Evolutionary conservation across 37 sponge, comb jelly and placozoan species (phyloP).

Genomic region (Eunapius fragilis): DNA sequence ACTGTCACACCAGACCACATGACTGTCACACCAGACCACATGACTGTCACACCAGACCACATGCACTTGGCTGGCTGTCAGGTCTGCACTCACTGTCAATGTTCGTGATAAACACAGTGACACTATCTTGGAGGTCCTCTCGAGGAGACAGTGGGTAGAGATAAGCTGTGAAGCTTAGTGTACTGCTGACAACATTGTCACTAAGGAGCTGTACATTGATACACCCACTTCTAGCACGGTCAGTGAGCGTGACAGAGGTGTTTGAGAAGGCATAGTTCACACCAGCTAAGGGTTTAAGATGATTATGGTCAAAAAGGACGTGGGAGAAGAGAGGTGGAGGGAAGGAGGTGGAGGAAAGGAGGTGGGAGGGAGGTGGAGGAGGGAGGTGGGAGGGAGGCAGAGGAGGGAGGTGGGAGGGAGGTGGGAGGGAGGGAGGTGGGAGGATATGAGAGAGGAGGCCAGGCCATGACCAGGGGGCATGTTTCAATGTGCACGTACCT

Average conservation of each 20-base stretch:
- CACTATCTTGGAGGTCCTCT: not conserved
- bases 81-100: conserved; percentile 2
- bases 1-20: too few relatives aligned
- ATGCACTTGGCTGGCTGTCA: too few relatives aligned
- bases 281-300: not conserved
- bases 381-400: not conserved
- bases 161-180: not conserved
- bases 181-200: not conserved
- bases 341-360: not conserved
- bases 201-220: too few relatives aligned
- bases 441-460: not conserved
- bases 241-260: not conserved
- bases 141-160: not conserved
- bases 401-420: too few relatives aligned
- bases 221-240: not conserved
- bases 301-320: too few relatives aligned
- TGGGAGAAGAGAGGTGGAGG: not conserved
- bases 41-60: too few relatives aligned
- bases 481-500: not conserved
- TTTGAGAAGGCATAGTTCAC: not conserved
- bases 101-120: not conserved
- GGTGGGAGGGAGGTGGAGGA: not conserved
- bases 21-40: too few relatives aligned
- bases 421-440: not conserved
- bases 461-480: not conserved